Conservation (phyloP, 2,797 vertebrate species). For the Melanotaenia trifasciata region DNA sequence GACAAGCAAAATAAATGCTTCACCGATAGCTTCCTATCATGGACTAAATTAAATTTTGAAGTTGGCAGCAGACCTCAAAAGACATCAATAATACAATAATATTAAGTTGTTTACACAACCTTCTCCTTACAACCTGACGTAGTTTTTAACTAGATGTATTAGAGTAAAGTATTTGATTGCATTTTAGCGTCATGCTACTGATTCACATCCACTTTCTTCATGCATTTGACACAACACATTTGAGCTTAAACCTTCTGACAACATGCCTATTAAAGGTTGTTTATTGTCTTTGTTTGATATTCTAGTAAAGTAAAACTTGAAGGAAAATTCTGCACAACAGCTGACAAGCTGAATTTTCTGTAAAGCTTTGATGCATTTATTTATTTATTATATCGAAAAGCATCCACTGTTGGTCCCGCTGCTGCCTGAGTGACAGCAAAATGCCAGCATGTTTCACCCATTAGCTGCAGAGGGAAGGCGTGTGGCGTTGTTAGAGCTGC, state of each 20-base stretch:
- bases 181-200: neutral
- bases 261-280: neutral
- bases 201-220: neutral
- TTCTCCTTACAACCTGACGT: neutral
- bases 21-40: slow-evolving; percentile 36
- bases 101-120: slow-evolving; percentile 8
- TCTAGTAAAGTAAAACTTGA: neutral
- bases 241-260: neutral
- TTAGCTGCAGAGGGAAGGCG: neutral
- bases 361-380: neutral
- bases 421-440: neutral
- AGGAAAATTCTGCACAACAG: neutral
- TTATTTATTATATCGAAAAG: neutral
- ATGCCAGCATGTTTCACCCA: neutral
- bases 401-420: neutral
- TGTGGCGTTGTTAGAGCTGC: neutral
- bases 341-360: neutral
- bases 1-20: slow-evolving; percentile 33
- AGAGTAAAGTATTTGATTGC: neutral
- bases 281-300: neutral
- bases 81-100: slow-evolving; percentile 8
- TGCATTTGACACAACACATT: neutral
- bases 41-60: slow-evolving; percentile 47
- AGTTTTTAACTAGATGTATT: neutral
- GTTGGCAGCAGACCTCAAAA: slow-evolving; percentile 28